Conservation (phyloP, 2,797 vertebrate species). For the Hyperoplus lanceolatus region DNA sequence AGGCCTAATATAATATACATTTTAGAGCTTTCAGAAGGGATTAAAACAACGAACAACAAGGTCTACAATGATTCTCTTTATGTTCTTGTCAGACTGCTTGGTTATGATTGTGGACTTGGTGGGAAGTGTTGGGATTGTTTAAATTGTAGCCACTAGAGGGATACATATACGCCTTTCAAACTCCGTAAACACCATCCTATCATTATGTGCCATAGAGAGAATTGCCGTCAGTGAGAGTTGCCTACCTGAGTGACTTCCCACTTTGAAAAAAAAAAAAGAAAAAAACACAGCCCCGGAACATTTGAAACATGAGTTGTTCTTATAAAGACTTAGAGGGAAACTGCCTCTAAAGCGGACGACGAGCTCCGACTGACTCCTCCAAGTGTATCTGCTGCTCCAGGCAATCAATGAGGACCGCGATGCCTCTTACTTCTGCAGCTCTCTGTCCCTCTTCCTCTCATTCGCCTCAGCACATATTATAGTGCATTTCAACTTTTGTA, state of each 20-base stretch:
- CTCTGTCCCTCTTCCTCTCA: slow-evolving; percentile 73
- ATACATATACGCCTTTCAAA: slow-evolving; percentile 79
- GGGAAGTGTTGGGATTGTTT: slow-evolving; percentile 78
- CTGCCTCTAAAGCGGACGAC: slow-evolving; percentile 79
- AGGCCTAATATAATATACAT: not conserved
- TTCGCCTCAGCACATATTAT: slow-evolving; percentile 71
- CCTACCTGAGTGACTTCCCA: slow-evolving; percentile 91
- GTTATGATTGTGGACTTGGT: slow-evolving; percentile 41
- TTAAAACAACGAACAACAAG: not conserved
- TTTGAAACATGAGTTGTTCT: slow-evolving; percentile 86
- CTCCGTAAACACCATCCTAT: slow-evolving; percentile 86
- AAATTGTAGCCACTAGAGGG: slow-evolving; percentile 87
- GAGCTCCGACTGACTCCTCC: slow-evolving; percentile 78
- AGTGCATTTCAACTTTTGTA: slow-evolving; percentile 80
- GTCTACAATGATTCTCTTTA: not conserved
- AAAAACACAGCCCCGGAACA: slow-evolving; percentile 71
- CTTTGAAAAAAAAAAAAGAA: slow-evolving; percentile 66
- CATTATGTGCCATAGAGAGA: slow-evolving; percentile 83
- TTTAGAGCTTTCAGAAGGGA: not conserved
- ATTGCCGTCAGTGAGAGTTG: slow-evolving; percentile 82
- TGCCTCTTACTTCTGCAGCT: slow-evolving; percentile 78
- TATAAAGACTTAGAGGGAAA: slow-evolving; percentile 83
- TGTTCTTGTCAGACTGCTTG: slow-evolving; percentile 11
- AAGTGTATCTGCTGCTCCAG: slow-evolving; percentile 80
- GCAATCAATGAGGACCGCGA: slow-evolving; percentile 85